Evolutionary conservation across 2,113 vertebrate genomes (phyloP), one percentile per base, ranked within the genome.

Genomic region (Tylochromis polylepis): DNA sequence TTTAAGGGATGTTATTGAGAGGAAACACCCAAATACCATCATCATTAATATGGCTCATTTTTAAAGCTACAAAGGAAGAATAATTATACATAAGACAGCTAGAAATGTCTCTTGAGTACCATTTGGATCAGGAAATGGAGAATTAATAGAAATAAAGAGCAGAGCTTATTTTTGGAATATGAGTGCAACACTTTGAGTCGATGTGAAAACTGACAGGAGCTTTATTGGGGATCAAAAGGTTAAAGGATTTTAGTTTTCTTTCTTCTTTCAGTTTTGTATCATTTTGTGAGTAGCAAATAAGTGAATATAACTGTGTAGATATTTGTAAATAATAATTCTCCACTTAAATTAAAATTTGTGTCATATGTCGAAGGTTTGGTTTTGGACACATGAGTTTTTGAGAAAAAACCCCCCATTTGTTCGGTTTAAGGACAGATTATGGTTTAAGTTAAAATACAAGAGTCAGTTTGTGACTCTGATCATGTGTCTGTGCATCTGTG

Each of bases 351-450:
- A 24, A 0, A 24, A 57, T 14, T 24, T 57, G 11, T 57, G 6
- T 57, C 55, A 57, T 57, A 57, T 57, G 22, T 57, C 11, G 24
- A 57, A 60, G 29, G 29, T 2, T 34, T 60, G 58, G 58, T n/a
- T n/a, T n/a, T n/a, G n/a, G n/a, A n/a, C n/a, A n/a, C n/a, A n/a
- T n/a, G n/a, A n/a, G n/a, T n/a, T n/a, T n/a, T n/a, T n/a, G n/a
- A n/a, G n/a, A n/a, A n/a, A n/a, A n/a, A n/a, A n/a, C n/a, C n/a
- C n/a, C n/a, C n/a, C n/a, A n/a, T n/a, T n/a, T n/a, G n/a, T n/a
- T n/a, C n/a, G n/a, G n/a, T 60, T 60, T 31, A 1, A 60, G 29
- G 11, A 0, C 5, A 60, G 58, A 0, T 60, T 20, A 60, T 4
- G 9, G 29, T 60, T 11, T 34, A 60, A 34, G 16, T 11, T 34